Evolutionary conservation across 2,888 invertebrate species (phyloP).

Genomic region (Lasioglossum morio): DNA sequence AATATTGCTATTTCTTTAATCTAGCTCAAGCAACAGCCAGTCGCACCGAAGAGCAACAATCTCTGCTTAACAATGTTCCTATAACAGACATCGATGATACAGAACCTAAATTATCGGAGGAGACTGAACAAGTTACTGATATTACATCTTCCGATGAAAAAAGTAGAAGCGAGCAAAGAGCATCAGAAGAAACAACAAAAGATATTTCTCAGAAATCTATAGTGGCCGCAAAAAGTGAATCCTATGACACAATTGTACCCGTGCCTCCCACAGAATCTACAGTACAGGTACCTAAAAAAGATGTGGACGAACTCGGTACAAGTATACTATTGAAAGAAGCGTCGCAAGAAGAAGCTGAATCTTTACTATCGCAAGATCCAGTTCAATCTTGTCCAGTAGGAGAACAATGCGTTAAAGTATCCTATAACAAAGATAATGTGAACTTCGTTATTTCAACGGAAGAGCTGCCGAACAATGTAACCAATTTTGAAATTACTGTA

Average conservation of each 20-base stretch:
- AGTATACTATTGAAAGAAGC: slow-evolving; percentile 12
- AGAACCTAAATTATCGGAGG: slow-evolving; percentile 41
- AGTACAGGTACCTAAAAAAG: slow-evolving; percentile 20
- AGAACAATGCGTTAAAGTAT: slow-evolving; percentile 19
- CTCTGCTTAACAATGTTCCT: slow-evolving; percentile 60
- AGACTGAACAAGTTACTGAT: slow-evolving; percentile 30
- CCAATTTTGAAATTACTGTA: slow-evolving; percentile 20
- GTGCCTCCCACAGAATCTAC: not conserved
- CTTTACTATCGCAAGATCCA: not conserved
- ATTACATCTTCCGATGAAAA: slow-evolving; percentile 20
- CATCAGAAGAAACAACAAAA: slow-evolving; percentile 26
- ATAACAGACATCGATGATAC: slow-evolving; percentile 32
- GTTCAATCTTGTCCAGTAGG: slow-evolving; percentile 15
- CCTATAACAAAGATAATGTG: slow-evolving; percentile 13
- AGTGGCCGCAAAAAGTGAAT: slow-evolving; percentile 22
- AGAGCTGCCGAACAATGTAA: slow-evolving; percentile 11
- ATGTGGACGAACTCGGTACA: not conserved
- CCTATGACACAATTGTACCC: slow-evolving; percentile 2
- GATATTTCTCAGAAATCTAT: slow-evolving; percentile 20
- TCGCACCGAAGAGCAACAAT: slow-evolving; percentile 59
- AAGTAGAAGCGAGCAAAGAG: slow-evolving; percentile 16
- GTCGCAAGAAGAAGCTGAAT: slow-evolving; percentile 5
- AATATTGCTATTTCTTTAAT: slow-evolving; percentile 39
- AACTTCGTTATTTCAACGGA: not conserved
- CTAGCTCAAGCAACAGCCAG: slow-evolving; percentile 56